Base-by-base conservation (phyloP, 2,888 invertebrate genomes). In the Ophioninae sp. region DNA sequence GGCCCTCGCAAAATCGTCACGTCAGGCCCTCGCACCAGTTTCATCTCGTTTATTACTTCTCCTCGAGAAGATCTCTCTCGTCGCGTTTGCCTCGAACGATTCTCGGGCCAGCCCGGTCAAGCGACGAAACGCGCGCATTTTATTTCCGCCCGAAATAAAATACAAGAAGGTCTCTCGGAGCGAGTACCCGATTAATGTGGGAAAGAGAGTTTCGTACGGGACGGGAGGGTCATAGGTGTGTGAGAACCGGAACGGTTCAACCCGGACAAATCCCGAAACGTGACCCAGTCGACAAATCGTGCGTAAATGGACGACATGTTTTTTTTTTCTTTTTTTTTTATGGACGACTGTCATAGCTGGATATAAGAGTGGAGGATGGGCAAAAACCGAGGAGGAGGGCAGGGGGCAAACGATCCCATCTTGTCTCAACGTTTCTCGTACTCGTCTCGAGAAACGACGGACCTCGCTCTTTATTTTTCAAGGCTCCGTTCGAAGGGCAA, bases 181-280 rank as follows among this genome's bases (percentile, higher is more conserved):
- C 2, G 50, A 85, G 69, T 62, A 61, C 80, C 85, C 87, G 88
- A 90, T 91, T 91, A 91, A 91, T 88, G 90, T 89, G 90, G 87
- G 91, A 91, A 91, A 88, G 87, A 88, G 86, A 86, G 82, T 69
- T 80, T 83, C 82, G 75, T 62, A 79, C 65, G 56, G 59, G 50
- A 41, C 50, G 80, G 68, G 87, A 89, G 90, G 91, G 89, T 91
- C 91, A 90, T 86, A 89, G 87, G 89, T 89, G 89, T 89, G 89
- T 91, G 90, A 91, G 91, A 92, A 92, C 91, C 91, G 91, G 91
- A 92, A 92, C 91, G 88, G 77, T 82, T 44, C 77, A 20, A 70
- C 37, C 13, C 37, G 59, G 72, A 81, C 79, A 23, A 67, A 68
- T 67, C 81, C 69, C 75, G 86, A 79, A 68, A 91, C 90, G 90